Conservation (phyloP, 2,888 invertebrate genomes). For the Eupithecia subumbrata region DNA sequence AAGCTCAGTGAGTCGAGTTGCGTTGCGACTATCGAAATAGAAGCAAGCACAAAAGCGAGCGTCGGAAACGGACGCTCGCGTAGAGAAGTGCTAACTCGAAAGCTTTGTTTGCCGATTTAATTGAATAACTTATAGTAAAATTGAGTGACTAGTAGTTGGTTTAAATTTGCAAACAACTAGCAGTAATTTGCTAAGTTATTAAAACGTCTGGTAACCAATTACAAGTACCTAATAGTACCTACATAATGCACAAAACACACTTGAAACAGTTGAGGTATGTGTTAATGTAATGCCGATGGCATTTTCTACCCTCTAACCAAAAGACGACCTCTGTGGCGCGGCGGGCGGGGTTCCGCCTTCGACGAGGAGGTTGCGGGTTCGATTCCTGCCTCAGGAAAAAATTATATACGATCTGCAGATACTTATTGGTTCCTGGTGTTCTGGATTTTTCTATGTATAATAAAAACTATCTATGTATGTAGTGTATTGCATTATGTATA, state of each 20-base stretch:
- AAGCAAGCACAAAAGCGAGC: slow-evolving; percentile 38
- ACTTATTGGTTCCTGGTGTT: no score
- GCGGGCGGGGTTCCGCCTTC: no score
- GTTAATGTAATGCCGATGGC: neutral
- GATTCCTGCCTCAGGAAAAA: no score
- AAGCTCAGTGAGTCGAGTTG: slow-evolving; percentile 41
- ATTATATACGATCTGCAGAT: no score
- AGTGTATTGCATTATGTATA: no score
- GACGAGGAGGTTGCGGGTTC: no score
- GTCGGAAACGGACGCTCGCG: slow-evolving; percentile 28
- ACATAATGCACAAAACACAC: neutral
- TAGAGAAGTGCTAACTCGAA: slow-evolving; percentile 1
- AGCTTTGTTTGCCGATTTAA: neutral
- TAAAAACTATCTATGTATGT: no score
- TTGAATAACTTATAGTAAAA: neutral
- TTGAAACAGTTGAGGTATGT: neutral
- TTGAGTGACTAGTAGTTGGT: neutral
- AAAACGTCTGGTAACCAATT: neutral
- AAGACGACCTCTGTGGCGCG: no score
- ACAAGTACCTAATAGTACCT: neutral
- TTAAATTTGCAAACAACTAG: neutral
- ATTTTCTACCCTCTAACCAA: neutral
- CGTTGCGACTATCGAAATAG: slow-evolving; percentile 29
- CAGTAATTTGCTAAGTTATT: neutral
- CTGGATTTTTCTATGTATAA: no score